Evolutionary conservation across 92 coral and sea anemone species (phyloP), one percentile per base, ranked within the genome.

Genomic region (Phenganax marumi): DNA sequence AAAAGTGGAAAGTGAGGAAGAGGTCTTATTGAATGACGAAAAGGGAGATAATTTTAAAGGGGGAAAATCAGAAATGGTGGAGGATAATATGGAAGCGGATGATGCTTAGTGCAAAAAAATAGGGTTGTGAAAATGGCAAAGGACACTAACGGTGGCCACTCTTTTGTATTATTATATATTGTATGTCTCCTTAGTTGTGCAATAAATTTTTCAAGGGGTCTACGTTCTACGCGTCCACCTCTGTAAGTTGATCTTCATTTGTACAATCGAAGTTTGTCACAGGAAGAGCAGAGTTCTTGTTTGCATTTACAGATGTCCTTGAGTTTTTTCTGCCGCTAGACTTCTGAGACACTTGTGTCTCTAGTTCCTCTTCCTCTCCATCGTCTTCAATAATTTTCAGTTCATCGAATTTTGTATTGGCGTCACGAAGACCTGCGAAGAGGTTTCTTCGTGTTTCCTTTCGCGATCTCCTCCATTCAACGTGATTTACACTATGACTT

Each of bases 321-420:
- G 23, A 12, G 8, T 8, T 18, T 73, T 55, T 50, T 22, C 19
- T 74, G 60, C 21, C 18, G 18, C 13, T 19, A 12, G 14, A 21
- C 11, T 16, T 8, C 1, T 51, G 63, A 23, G 48, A 25, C 47
- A 13, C 47, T 23, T 68, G 73, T 68, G 11, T 21, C 11, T 68
- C 60, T n/a, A n/a, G n/a, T 72, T 72, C 64, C n/a, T 12, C 63
- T 17, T 76, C 52, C 17, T 55, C 81, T 12, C 12, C 68, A 1
- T 76, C 69, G 39, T 76, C 68, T 76, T 76, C 81, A 0, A 56
- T 22, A 55, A 76, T 57, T 56, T 48, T 25, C 81, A 76, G 25
- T 26, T 50, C 81, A 50, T 54, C 68, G 1, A 76, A 10, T 76
- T 76, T 58, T 48, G 23, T 39, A 25, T 33, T 76, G 3, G 50